A percentile compares a stretch with the other conserved stretches of the same genome.
phyloP scores from a whole-genome alignment of 2,113 vertebrate genomes.

The Equus quagga region DNA sequence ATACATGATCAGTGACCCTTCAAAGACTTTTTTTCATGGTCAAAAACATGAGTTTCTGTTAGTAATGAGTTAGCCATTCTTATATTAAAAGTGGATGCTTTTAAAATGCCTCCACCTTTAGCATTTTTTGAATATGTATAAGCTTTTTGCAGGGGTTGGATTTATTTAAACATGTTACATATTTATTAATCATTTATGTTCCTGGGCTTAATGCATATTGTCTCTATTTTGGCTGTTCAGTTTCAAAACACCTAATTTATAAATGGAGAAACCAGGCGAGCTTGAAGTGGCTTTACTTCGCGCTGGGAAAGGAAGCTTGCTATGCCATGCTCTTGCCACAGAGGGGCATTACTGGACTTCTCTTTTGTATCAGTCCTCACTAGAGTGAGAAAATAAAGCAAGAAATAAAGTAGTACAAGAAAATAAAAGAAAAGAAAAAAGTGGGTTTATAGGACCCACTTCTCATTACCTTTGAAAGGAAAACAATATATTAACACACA shows the following conservation, averaged over 20 bases:
- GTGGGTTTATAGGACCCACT: background rate
- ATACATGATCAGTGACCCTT: background rate
- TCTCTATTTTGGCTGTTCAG: background rate
- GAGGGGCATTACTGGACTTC: constrained; percentile 81
- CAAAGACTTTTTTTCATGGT: background rate
- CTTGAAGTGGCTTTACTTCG: background rate
- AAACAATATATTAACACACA: constrained; percentile 46
- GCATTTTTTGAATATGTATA: constrained; percentile 46
- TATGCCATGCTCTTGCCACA: constrained; percentile 77
- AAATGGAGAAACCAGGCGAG: background rate
- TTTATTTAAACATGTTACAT: constrained; percentile 48
- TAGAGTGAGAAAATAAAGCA: constrained; percentile 3
- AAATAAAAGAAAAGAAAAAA: no score
- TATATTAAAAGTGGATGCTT: constrained; percentile 45
- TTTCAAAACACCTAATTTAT: constrained; percentile 9
- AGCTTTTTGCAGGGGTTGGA: background rate
- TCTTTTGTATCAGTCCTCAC: constrained; percentile 53
- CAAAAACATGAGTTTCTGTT: constrained; percentile 35
- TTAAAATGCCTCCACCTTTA: constrained; percentile 37
- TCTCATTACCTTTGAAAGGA: constrained; percentile 60
- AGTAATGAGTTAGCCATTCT: background rate
- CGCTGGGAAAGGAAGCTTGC: background rate
- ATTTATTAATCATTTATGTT: constrained; percentile 51
- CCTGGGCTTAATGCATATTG: background rate
- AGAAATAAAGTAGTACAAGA: no score